Percentiles rank a stretch among this genome's conserved stretches.
These are phyloP conservation scores for Sebastes cheni DNA, from an alignment of 2,797 vertebrate genomes.

Conservation along the genomic window DNA sequence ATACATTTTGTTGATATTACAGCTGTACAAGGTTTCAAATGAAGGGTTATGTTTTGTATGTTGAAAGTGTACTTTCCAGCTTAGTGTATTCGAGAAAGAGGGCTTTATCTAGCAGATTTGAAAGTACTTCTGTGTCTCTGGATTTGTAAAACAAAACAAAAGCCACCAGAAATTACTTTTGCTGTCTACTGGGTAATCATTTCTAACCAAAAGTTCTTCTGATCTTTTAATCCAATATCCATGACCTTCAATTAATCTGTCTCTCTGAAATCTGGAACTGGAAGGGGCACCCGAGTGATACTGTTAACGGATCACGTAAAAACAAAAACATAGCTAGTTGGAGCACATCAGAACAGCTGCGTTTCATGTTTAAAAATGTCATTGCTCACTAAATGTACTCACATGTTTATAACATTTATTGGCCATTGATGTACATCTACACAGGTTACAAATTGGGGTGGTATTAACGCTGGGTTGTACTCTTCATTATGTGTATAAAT, in stretches of 20 bases:
- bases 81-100: background rate
- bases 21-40: background rate
- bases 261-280: background rate
- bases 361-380: background rate
- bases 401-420: background rate
- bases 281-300: background rate
- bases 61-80: background rate
- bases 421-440: background rate
- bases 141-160: background rate
- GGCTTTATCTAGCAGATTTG: background rate
- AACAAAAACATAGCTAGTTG: background rate
- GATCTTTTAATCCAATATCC: background rate
- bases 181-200: background rate
- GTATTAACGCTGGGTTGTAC: background rate
- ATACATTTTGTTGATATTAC: background rate
- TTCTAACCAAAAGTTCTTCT: background rate
- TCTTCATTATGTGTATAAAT: background rate
- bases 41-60: background rate
- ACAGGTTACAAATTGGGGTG: background rate
- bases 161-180: background rate
- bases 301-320: background rate
- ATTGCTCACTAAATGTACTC: background rate
- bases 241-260: background rate
- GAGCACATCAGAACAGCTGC: background rate
- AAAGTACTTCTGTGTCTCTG: background rate